phyloP scores from a whole-genome alignment of 2,888 invertebrate genomes.

The Neocrepidodera transversa region DNA sequence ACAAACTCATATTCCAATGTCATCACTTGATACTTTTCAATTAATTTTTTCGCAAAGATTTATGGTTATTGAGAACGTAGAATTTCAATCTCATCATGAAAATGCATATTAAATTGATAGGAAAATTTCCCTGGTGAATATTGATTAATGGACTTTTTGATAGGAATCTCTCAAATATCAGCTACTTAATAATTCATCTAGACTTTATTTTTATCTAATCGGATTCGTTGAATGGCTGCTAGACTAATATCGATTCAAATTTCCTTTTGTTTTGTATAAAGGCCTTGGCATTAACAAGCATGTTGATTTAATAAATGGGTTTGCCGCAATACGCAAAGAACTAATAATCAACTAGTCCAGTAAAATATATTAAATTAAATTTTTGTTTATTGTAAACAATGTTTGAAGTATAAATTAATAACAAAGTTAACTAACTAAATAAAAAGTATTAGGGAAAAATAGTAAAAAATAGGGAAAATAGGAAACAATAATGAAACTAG shows the following conservation, averaged over 20 bases:
- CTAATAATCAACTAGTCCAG: too few relatives aligned
- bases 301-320: background rate
- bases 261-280: background rate
- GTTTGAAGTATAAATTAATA: too few relatives aligned
- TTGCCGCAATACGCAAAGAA: too few relatives aligned
- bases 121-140: constrained; percentile 6
- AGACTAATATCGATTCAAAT: background rate
- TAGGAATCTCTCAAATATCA: background rate
- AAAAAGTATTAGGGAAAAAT: too few relatives aligned
- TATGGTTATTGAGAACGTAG: background rate
- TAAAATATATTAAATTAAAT: too few relatives aligned
- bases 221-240: background rate
- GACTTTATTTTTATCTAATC: constrained; percentile 2
- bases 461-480: too few relatives aligned
- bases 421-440: too few relatives aligned
- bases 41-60: background rate
- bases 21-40: constrained; percentile 4
- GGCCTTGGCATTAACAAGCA: background rate
- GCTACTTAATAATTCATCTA: constrained; percentile 4
- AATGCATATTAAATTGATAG: constrained; percentile 7
- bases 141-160: constrained; percentile 8
- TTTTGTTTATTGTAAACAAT: too few relatives aligned
- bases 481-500: too few relatives aligned
- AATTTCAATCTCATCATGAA: background rate
- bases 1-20: too few relatives aligned